Evolutionary conservation across 2,113 vertebrate genomes (phyloP), one percentile per base, ranked within the genome.

Genomic region (Porphyrio hochstetteri): DNA sequence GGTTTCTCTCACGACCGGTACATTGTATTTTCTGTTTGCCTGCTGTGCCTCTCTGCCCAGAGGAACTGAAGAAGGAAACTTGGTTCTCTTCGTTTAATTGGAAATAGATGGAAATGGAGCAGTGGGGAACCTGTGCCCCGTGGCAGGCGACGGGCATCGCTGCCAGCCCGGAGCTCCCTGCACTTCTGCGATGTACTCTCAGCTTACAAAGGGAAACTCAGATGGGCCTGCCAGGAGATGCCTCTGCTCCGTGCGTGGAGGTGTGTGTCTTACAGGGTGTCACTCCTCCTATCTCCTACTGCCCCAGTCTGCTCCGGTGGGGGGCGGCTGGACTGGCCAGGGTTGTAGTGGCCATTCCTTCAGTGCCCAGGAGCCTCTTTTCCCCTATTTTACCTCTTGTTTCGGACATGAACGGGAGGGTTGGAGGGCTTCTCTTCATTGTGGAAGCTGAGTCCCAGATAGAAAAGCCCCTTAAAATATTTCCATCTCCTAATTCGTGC

Each of bases 41-140:
- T 96, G 84, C 86, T 48, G 80, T 97, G 75, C 96, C 87, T 95
- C 88, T 96, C 21, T 90, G 82, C 72, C 94, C 85, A 84, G 92
- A 95, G 92, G 96, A 93, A 92, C 70, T 86, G 95, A 95, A 80
- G 89, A 60, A 70, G 89, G 92, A 93, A 46, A 44, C 53, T 69
- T 85, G 23, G 36, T 88, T 93, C 67, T 90, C 61, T 91, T 70
- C 7, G 10, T 90, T 93, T 82, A 69, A 29, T 31, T 93, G 91
- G 93, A 86, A 92, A 91, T 55, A 83, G 92, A 85, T 59, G 13
- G 13, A 83, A 91, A 72, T 80, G 92, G 67, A 85, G 78, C 64
- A 89, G 59, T 64, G 76, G 65, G 46, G 70, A 91, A 69, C 72
- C 70, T 13, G 14, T 75, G 59, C 38, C 72, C 72, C 13, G 13